Evolutionary conservation across 2,888 invertebrate genomes (phyloP).

Genomic region (Carpatolechia fugitivella): DNA sequence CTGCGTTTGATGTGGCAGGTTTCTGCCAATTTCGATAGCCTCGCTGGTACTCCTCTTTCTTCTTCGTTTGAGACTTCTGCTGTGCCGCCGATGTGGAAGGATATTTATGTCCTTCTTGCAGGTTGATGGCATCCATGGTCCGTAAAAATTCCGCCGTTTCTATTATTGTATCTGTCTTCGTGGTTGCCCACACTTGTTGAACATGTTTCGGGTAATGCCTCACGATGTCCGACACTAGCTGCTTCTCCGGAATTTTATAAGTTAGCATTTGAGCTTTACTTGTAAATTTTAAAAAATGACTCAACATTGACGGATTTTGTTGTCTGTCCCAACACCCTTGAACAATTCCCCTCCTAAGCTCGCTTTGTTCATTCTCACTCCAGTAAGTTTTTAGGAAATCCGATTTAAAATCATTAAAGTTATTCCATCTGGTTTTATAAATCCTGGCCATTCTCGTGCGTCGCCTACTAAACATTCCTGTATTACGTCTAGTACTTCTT

Average conservation of each 20-base stretch:
- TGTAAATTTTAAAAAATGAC: not conserved
- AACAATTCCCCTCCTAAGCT: not conserved
- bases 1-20: not conserved
- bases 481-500: not conserved
- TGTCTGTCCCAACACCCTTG: not conserved
- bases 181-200: not conserved
- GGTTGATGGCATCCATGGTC: not conserved
- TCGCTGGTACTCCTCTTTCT: not conserved
- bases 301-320: not conserved
- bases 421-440: not conserved
- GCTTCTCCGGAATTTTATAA: not conserved
- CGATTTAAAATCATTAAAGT: not conserved
- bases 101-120: not conserved
- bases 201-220: constrained; percentile 1
- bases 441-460: not conserved
- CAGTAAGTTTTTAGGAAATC: not conserved
- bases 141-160: constrained; percentile 9
- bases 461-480: not conserved
- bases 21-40: not conserved
- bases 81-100: not conserved
- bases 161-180: not conserved
- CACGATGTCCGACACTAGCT: constrained; percentile 1
- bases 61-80: not conserved
- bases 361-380: not conserved
- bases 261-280: constrained; percentile 5